Evolutionary conservation across 2,113 vertebrate species (phyloP).

Genomic region (Phrynocephalus versicolor): DNA sequence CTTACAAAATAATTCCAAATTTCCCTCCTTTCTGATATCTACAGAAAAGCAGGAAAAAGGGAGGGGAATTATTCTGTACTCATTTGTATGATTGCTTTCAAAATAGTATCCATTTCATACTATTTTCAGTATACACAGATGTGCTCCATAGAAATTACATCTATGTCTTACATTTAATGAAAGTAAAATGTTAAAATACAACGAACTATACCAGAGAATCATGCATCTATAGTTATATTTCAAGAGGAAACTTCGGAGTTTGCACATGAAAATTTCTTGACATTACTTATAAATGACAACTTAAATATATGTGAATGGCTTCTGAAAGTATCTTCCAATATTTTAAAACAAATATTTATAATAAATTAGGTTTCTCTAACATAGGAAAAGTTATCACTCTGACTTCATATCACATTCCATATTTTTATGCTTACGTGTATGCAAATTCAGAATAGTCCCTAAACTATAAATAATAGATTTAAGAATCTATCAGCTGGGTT

Average conservation of each 20-base stretch:
- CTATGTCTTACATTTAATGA: not conserved
- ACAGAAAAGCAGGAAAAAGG: too few relatives aligned
- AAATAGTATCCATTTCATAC: not conserved
- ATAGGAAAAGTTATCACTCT: not conserved
- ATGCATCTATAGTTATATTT: not conserved
- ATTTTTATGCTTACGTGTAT: not conserved
- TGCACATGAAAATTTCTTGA: not conserved
- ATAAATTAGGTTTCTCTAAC: not conserved
- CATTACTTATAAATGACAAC: not conserved
- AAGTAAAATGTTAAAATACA: not conserved
- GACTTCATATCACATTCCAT: not conserved
- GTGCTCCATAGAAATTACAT: not conserved
- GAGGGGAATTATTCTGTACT: too few relatives aligned
- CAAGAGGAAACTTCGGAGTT: not conserved
- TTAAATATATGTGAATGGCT: not conserved
- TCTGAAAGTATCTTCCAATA: not conserved
- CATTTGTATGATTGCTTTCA: constrained; percentile 4
- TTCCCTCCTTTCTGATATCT: too few relatives aligned
- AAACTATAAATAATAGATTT: too few relatives aligned
- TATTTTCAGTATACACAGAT: not conserved
- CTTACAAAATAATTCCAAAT: too few relatives aligned
- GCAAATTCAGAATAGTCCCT: not conserved
- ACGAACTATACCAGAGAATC: not conserved
- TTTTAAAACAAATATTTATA: not conserved
- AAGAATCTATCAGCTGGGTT: too few relatives aligned